Evolutionary conservation across 2,113 vertebrate species (phyloP), one percentile per base, ranked within the genome.

Genomic region (Lamprotornis superbus): DNA sequence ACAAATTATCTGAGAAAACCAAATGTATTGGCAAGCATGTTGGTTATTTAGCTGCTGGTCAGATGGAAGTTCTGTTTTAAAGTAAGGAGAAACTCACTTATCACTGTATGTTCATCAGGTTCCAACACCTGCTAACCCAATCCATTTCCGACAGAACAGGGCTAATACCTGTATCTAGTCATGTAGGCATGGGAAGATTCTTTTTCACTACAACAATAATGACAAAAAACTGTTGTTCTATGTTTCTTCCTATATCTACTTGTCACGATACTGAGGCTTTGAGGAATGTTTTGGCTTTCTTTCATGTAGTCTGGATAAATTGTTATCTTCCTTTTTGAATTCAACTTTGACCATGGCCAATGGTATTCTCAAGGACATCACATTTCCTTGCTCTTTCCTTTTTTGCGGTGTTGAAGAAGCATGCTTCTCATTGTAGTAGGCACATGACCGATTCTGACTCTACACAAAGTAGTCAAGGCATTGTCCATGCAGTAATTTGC

Each of bases 91-190:
- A 98, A 98, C 98, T 98, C 98, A 98, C 98, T 98, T 98, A 98
- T 98, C 98, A 98, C 98, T 98, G 98, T 98, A 86, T 96, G 96
- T 97, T 95, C 98, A 98, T 98, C 98, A 98, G 98, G 97, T 97
- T 97, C 87, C 96, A 97, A 95, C 97, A 94, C 98, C 95, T 97
- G 94, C 97, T 97, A 98, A 98, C 94, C 87, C 93, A 97, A 97
- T 97, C 98, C 98, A 98, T 98, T 97, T 98, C 96, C 78, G 96
- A 98, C 97, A 98, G 97, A 98, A 98, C 97, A 98, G 98, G 97
- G 95, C 93, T 97, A 94, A 97, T 91, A 94, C 96, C 97, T 97
- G 98, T 98, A 98, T 98, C 98, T 98, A 97, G 95, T 98, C 98
- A 98, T 23, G 91, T 98, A 98, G 98, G 95, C 97, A 98, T 98